A percentile compares a stretch with the other conserved stretches of the same genome.
Conservation (phyloP, 2,113 vertebrate genomes). For the Ciconia boyciana region DNA sequence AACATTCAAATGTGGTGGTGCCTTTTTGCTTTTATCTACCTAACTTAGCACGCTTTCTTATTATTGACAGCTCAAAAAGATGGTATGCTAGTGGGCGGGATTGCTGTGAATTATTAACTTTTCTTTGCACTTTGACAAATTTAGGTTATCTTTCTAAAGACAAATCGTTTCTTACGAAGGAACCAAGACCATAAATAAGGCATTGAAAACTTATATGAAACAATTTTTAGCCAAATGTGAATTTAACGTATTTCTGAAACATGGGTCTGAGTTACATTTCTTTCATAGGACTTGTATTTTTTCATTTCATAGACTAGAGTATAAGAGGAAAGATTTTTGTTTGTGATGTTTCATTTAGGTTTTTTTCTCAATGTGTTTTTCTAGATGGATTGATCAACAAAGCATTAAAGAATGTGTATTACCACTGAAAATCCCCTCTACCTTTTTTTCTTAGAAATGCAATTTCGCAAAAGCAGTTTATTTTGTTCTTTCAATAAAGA, state of each 20-base stretch:
- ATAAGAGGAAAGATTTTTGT: background rate
- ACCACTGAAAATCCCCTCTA: background rate
- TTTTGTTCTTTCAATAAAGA: background rate
- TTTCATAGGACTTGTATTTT: background rate
- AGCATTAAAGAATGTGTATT: background rate
- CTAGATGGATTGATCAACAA: background rate
- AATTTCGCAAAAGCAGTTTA: background rate
- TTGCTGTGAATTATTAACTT: constrained; percentile 41
- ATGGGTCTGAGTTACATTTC: background rate
- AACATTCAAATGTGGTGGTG: constrained; percentile 37
- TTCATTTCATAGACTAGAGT: background rate
- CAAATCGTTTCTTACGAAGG: background rate
- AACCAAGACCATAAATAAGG: constrained; percentile 1
- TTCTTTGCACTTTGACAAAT: constrained; percentile 41
- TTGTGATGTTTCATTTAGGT: background rate
- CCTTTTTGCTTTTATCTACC: background rate
- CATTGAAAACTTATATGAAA: background rate
- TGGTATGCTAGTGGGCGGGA: background rate
- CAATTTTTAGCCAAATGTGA: background rate
- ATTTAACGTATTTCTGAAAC: background rate
- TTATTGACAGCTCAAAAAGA: constrained; percentile 42
- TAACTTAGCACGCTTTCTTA: background rate
- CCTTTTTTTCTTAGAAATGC: background rate
- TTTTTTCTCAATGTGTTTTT: background rate
- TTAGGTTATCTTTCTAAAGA: constrained; percentile 25